Base-by-base conservation (phyloP, 2,888 invertebrate species). In the Alcis repandata region DNA sequence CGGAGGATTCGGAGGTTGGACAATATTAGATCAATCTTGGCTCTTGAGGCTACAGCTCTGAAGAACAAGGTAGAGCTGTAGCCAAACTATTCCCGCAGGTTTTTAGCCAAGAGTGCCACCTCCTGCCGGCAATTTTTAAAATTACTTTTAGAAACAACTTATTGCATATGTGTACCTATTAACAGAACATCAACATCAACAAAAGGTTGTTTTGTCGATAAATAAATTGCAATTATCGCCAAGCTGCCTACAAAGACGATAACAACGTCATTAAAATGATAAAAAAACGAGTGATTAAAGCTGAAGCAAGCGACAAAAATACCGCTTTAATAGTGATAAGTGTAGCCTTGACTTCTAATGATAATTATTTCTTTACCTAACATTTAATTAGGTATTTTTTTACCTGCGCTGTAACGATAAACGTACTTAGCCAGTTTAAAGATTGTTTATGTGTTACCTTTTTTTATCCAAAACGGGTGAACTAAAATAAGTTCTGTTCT, bases 201-300 rank as follows among this genome's bases (percentile, higher is more conserved):
- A n/a, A n/a, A n/a, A 19, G 54, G 19, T 51, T 48, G 54, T 11
- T 27, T 48, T 17, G 51, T 54, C 38, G 32, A 27, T 54, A 38
- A 27, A 60, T 33, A 38, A 46, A 59, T 56, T 67, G 73, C 71
- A 71, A 79, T 81, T 77, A 81, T 79, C 78, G 75, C 74, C 76
- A 79, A 75, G 74, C 74, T 78, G 71, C 74, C 74, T 75, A 75
- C 73, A 56, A 40, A 49, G 48, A 33, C 65, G 83, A 84, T 83
- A 83, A 79, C 68, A 74, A 67, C 63, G 75, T 77, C 79, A 82
- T 82, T 81, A 79, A 72, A 74, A 70, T n/a, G n/a, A 59, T 76
- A 76, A 83, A 80, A 79, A 76, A 70, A 67, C 51, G 49, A 54
- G 63, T 68, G 75, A 81, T 80, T 75, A 27, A 4, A 78, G 71